Evolutionary conservation across 2,797 vertebrate genomes (phyloP).

Genomic region (Ptychadena robeensis): DNA sequence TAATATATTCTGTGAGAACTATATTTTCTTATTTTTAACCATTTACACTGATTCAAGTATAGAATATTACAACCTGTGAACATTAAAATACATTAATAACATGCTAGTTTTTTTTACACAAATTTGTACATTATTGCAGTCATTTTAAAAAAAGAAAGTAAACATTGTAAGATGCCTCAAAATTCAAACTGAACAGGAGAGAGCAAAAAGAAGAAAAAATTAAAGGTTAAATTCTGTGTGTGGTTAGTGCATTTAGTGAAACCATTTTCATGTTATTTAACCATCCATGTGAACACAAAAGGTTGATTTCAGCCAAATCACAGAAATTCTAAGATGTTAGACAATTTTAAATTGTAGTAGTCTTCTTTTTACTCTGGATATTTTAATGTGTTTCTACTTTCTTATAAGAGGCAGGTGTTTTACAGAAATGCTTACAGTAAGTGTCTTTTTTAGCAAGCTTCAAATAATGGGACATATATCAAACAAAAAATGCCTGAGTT

Average conservation of each 20-base stretch:
- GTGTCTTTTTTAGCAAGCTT: too few relatives aligned
- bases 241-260: too few relatives aligned
- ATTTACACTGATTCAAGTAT: constrained; percentile 29
- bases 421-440: too few relatives aligned
- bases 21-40: background rate
- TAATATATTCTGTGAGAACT: background rate
- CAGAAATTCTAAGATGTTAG: background rate
- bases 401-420: background rate
- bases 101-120: constrained; percentile 26
- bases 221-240: too few relatives aligned
- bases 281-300: too few relatives aligned
- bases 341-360: background rate
- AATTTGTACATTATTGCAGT: constrained; percentile 42
- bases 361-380: background rate
- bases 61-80: constrained; percentile 12
- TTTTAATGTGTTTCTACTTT: background rate
- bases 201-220: background rate
- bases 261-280: too few relatives aligned
- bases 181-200: background rate
- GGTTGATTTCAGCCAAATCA: too few relatives aligned
- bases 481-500: too few relatives aligned
- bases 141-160: constrained; percentile 15
- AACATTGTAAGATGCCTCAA: background rate
- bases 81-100: constrained; percentile 13
- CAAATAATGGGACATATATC: too few relatives aligned